These are phyloP conservation scores for Hofmannophila pseudospretella DNA, from an alignment of 2,888 invertebrate species.

Conservation along the genomic window DNA sequence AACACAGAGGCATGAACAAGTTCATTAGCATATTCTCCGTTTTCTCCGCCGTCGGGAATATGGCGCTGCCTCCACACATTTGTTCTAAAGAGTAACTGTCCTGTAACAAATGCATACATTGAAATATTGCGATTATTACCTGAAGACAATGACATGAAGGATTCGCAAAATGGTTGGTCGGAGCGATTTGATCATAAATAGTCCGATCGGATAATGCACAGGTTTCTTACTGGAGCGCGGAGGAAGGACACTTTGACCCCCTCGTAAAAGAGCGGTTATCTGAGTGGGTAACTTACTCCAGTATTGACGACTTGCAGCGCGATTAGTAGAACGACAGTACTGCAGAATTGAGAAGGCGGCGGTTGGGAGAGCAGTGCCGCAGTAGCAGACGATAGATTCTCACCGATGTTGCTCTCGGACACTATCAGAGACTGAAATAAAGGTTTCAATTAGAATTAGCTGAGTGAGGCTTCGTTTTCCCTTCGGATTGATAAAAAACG, in stretches of 20 bases:
- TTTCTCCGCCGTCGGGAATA: slow-evolving; percentile 93
- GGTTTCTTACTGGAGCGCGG: too few relatives aligned
- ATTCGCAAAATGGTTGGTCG: too few relatives aligned
- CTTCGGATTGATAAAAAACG: too few relatives aligned
- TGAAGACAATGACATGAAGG: too few relatives aligned
- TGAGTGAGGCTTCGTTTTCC: too few relatives aligned
- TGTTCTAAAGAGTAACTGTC: slow-evolving; percentile 95
- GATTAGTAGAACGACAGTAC: slow-evolving; percentile 95
- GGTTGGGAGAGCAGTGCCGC: slow-evolving; percentile 93
- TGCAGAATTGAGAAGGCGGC: slow-evolving; percentile 96
- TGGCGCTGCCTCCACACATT: slow-evolving; percentile 94
- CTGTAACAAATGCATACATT: slow-evolving; percentile 60
- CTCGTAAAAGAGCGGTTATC: too few relatives aligned
- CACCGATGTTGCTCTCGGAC: slow-evolving; percentile 83
- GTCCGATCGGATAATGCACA: too few relatives aligned
- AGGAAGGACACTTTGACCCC: too few relatives aligned
- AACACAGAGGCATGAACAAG: slow-evolving; percentile 95
- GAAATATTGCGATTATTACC: too few relatives aligned
- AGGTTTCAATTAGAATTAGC: too few relatives aligned
- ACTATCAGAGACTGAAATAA: slow-evolving; percentile 84
- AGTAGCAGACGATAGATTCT: slow-evolving; percentile 89
- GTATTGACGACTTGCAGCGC: slow-evolving; percentile 96
- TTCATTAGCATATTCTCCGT: slow-evolving; percentile 98
- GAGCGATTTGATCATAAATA: too few relatives aligned
- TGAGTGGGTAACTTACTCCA: slow-evolving; percentile 86